phyloP scores from a whole-genome alignment of 2,113 vertebrate species.

The Menura novaehollandiae region DNA sequence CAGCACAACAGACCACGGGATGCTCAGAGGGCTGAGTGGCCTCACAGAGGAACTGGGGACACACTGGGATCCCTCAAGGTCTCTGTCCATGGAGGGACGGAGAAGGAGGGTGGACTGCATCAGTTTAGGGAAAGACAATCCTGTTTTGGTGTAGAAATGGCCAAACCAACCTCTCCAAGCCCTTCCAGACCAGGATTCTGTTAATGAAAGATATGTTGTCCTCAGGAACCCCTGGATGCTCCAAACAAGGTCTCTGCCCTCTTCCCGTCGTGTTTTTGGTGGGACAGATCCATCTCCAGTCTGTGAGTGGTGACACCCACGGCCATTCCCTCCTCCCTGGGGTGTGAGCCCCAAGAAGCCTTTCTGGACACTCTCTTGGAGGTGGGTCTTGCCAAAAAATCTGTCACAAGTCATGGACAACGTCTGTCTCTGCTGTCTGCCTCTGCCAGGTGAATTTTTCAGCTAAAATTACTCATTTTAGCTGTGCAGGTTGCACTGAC shows the following conservation, averaged over 20 bases:
- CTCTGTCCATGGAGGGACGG: background rate
- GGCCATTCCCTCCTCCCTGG: background rate
- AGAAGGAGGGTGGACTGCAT: background rate
- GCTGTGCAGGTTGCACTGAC: fast-evolving
- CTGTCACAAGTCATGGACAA: fast-evolving
- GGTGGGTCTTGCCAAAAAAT: background rate
- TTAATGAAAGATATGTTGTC: fast-evolving
- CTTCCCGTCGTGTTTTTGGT: background rate
- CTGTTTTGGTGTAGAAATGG: background rate
- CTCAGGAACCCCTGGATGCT: background rate
- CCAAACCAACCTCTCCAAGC: background rate
- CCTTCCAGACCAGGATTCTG: background rate
- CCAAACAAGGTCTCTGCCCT: background rate
- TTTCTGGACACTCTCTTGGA: fast-evolving
- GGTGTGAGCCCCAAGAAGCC: fast-evolving
- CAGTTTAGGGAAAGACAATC: fast-evolving
- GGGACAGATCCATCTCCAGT: background rate
- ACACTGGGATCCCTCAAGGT: fast-evolving
- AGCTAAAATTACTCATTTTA: fast-evolving
- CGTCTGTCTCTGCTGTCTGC: background rate
- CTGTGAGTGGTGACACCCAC: background rate
- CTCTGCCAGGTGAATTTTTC: background rate
- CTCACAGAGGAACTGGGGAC: background rate
- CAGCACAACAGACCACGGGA: fast-evolving
- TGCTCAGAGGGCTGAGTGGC: background rate